These are phyloP conservation scores for Furcula furcula DNA, from an alignment of 2,888 invertebrate genomes.

Conservation along the genomic window DNA sequence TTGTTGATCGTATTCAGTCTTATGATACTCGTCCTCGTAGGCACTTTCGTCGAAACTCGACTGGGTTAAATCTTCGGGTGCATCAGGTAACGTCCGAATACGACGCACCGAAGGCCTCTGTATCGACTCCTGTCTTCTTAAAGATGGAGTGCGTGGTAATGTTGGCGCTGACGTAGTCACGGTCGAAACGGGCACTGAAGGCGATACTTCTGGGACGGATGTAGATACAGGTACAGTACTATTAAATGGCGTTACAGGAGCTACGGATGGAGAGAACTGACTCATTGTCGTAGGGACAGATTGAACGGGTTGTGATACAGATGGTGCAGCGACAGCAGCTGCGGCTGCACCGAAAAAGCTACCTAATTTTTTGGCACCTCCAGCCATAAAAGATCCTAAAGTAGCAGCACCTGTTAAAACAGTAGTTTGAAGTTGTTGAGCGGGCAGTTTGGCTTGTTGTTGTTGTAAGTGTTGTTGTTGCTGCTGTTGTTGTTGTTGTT, in stretches of 20 bases:
- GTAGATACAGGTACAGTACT: constrained; percentile 58
- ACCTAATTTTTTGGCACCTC: constrained; percentile 75
- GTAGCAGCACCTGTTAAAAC: constrained; percentile 73
- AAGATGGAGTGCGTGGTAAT: constrained; percentile 67
- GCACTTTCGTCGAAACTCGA: constrained; percentile 77
- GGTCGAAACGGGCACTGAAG: constrained; percentile 57
- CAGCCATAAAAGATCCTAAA: constrained; percentile 74
- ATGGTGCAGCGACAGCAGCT: constrained; percentile 64
- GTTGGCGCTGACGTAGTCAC: constrained; percentile 60
- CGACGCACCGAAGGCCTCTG: constrained; percentile 75
- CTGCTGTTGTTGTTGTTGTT: constrained; percentile 50
- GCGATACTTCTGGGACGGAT: constrained; percentile 68
- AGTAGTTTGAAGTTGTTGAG: constrained; percentile 67
- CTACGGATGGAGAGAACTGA: constrained; percentile 48
- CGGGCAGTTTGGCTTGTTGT: constrained; percentile 57
- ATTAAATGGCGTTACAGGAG: constrained; percentile 57
- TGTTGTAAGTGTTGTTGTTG: constrained; percentile 47
- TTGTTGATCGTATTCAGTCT: constrained; percentile 76
- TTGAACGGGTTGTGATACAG: constrained; percentile 44
- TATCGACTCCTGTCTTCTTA: constrained; percentile 76
- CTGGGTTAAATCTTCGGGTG: constrained; percentile 67
- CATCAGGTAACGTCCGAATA: constrained; percentile 72
- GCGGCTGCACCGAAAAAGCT: constrained; percentile 77
- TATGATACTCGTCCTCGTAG: constrained; percentile 78
- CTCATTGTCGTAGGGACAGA: constrained; percentile 37